phyloP scores from a whole-genome alignment of 2,797 vertebrate genomes.

The Mergus octosetaceus region DNA sequence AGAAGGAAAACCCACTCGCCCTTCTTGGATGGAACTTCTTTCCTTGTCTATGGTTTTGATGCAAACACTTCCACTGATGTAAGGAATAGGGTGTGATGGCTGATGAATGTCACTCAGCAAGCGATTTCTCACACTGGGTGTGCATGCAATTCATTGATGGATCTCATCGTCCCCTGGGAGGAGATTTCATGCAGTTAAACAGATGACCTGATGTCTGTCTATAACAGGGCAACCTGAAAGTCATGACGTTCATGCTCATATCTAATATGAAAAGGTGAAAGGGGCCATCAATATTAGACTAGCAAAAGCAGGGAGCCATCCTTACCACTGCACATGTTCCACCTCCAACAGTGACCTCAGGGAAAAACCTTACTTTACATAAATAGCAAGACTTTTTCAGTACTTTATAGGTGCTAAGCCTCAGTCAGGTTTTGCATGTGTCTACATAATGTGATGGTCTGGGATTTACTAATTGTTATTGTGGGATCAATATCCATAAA shows the following conservation, averaged over 20 bases:
- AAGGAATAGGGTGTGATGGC: background rate
- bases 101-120: fast-evolving
- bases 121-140: background rate
- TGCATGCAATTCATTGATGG: background rate
- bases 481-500: background rate
- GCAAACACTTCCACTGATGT: background rate
- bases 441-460: background rate
- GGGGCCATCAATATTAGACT: background rate
- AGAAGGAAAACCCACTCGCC: background rate
- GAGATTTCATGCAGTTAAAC: background rate
- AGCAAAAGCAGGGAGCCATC: background rate
- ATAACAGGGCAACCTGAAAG: background rate
- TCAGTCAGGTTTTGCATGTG: background rate
- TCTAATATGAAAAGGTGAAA: background rate
- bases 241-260: background rate
- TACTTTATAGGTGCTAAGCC: background rate
- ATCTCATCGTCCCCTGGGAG: background rate
- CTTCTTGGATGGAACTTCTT: background rate
- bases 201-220: background rate
- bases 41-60: background rate
- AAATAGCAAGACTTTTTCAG: background rate
- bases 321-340: background rate
- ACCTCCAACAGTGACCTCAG: background rate
- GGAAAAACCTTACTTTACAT: background rate
- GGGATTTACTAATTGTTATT: background rate